Percentiles rank a stretch among this genome's conserved stretches.
These are phyloP conservation scores for Meles meles DNA, from an alignment of 2,113 vertebrate species.

Conservation along the genomic window DNA sequence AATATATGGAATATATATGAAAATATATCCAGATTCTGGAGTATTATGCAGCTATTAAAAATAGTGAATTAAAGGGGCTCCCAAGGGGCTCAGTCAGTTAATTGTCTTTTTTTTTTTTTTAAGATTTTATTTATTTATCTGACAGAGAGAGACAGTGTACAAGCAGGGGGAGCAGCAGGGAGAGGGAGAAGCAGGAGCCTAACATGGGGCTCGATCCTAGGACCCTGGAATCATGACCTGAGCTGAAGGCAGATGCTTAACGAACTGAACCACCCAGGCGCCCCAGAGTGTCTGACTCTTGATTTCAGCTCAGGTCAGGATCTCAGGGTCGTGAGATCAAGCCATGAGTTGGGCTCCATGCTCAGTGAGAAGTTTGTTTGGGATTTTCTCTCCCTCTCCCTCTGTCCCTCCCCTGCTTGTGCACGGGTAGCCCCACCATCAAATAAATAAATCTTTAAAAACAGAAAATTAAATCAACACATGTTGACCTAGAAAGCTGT, in stretches of 20 bases:
- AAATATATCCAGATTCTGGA: background rate
- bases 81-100: background rate
- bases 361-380: background rate
- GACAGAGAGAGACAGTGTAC: no score
- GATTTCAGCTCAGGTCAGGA: background rate
- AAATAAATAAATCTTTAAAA: background rate
- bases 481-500: background rate
- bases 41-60: background rate
- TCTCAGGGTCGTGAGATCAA: background rate
- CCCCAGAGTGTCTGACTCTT: background rate
- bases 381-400: background rate
- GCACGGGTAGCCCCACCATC: no score
- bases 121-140: no score
- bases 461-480: background rate
- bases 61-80: background rate
- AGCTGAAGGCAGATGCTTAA: no score
- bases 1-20: background rate
- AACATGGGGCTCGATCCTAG: no score
- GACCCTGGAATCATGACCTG: no score
- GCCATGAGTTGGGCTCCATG: background rate
- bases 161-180: no score
- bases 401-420: background rate
- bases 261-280: no score
- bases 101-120: background rate
- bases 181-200: no score